Evolutionary conservation across 2,113 vertebrate species (phyloP), one percentile per base, ranked within the genome.

Genomic region (Proteles cristata): DNA sequence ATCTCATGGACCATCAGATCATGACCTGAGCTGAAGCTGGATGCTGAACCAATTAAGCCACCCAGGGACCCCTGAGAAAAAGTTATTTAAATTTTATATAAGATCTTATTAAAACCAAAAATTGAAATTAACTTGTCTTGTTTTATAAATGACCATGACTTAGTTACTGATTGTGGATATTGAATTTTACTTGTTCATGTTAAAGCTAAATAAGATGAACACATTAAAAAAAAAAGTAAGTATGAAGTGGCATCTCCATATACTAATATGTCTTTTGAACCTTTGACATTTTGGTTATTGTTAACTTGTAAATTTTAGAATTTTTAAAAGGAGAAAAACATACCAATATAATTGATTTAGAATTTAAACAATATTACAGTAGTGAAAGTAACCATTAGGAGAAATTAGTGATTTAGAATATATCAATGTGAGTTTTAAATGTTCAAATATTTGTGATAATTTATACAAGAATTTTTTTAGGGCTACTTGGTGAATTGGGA

Each of bases 401-500:
- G 39, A 66, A 88, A n/a, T 81, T 31, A 80, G 28, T 93, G 68
- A 58, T 83, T 90, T 96, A 77, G 8, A 68, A 63, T 85, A 15
- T 84, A 53, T 88, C 90, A 53, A 69, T 69, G 10, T 91, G 28
- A 45, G 43, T 77, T 95, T 97, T 73, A 2, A 88, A 82, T 76
- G 7, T 69, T 92, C 12, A 88, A 93, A 82, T 92, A 50, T 80
- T 95, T 45, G n/a, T 97, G 26, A 96, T 95, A 77, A 87, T 91
- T 90, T 87, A 84, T 90, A 55, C n/a, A 68, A 83, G 85, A 95
- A 19, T 95, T 63, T 97, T 97, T 97, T 87, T 98, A 99, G 99
- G 99, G 99, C 73, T 99, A 99, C 94, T 98, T 99, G 98, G 99
- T 99, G 43, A 99, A 99, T 97, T 99, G 99, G 99, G 99, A 99